Evolutionary conservation across 2,888 invertebrate genomes (phyloP).

Genomic region (Eupithecia dodoneata): DNA sequence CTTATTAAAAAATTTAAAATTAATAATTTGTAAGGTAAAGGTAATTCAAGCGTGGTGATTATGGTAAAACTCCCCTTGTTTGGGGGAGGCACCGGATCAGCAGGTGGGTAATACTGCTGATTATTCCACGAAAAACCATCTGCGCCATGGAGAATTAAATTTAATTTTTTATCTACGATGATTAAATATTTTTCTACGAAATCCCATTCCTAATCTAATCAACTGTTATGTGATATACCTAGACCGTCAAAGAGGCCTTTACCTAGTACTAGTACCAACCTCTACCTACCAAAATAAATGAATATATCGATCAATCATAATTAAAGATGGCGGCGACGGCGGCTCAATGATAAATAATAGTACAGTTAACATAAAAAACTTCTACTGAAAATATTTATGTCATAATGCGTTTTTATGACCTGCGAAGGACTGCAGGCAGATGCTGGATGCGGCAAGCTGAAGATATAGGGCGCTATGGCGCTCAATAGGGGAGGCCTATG

Average conservation of each 20-base stretch:
- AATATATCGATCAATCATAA: constrained; percentile 4
- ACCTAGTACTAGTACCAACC: background rate
- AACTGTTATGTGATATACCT: background rate
- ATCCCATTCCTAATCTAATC: background rate
- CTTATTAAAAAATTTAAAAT: background rate
- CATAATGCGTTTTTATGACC: too few relatives aligned
- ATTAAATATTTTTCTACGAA: too few relatives aligned
- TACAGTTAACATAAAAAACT: background rate
- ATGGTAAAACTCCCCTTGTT: too few relatives aligned
- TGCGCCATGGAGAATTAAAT: background rate
- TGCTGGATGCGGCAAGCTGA: too few relatives aligned
- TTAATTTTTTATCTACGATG: background rate
- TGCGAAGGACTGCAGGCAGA: too few relatives aligned
- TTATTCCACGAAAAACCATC: background rate
- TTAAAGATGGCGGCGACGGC: background rate
- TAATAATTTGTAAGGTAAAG: too few relatives aligned
- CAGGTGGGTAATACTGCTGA: too few relatives aligned
- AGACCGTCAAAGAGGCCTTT: background rate
- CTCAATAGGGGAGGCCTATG: too few relatives aligned
- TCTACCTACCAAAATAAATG: background rate
- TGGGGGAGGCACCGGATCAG: too few relatives aligned
- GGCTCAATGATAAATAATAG: background rate
- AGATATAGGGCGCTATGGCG: too few relatives aligned
- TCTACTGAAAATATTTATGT: too few relatives aligned
- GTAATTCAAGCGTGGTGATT: too few relatives aligned